phyloP scores from a whole-genome alignment of 2,797 vertebrate genomes.

The Tarsius wallacei region DNA sequence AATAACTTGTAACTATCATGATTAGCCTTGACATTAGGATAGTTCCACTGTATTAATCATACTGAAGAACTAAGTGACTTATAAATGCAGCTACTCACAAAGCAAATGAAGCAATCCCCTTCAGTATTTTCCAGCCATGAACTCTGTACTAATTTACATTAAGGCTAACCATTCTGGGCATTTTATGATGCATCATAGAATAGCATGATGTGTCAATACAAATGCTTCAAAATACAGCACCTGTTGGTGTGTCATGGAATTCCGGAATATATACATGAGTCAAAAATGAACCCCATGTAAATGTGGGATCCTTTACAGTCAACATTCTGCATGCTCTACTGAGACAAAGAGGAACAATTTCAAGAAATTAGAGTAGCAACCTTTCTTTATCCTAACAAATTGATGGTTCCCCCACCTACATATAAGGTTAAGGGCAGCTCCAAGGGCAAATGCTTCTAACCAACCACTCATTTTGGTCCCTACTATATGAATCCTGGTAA shows the following conservation, averaged over 20 bases:
- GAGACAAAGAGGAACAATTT: not conserved
- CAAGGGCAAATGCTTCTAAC: not conserved
- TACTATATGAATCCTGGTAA: not conserved
- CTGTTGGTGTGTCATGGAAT: not conserved
- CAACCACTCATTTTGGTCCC: not conserved
- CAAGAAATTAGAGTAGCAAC: not conserved
- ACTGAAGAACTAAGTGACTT: not conserved
- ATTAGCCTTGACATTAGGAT: not conserved
- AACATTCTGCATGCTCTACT: not conserved
- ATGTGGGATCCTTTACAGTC: not conserved
- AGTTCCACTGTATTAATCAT: not conserved
- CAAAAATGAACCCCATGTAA: not conserved
- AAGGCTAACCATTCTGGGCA: constrained; percentile 52
- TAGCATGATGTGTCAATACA: not conserved
- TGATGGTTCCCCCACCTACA: not conserved
- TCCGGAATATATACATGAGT: not conserved
- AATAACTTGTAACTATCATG: not conserved
- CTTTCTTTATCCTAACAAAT: not conserved
- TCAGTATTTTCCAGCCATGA: constrained; percentile 4
- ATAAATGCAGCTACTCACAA: constrained; percentile 16
- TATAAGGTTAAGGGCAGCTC: not conserved
- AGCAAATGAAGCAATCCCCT: not conserved
- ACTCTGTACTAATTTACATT: constrained; percentile 23
- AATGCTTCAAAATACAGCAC: constrained; percentile 31
- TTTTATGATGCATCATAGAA: constrained; percentile 27